These are phyloP conservation scores for Sphyrna mokarran DNA, from an alignment of 2,113 vertebrate species.

Conservation along the genomic window DNA sequence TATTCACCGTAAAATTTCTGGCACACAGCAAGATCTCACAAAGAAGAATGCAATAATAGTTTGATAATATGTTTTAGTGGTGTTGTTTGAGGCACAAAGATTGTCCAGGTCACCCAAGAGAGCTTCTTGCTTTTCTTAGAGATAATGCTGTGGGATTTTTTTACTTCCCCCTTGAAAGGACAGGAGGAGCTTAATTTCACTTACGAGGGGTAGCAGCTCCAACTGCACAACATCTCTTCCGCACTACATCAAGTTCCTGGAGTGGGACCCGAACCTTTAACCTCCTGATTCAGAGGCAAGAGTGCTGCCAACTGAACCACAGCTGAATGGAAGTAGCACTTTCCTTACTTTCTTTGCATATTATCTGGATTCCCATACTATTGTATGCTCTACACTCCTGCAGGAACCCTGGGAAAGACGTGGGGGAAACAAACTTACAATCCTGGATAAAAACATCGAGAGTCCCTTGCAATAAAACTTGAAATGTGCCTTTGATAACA, in stretches of 20 bases:
- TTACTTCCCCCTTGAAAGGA: background rate
- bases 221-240: no score
- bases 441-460: no score
- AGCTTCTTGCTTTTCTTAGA: background rate
- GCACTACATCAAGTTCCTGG: no score
- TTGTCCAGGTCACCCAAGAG: background rate
- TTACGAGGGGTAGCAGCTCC: background rate
- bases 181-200: background rate
- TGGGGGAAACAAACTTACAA: no score
- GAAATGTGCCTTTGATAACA: background rate
- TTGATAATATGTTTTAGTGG: no score
- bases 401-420: no score
- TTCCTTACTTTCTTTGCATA: background rate
- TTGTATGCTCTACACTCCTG: no score
- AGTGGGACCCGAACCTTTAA: background rate
- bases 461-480: no score
- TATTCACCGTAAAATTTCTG: background rate
- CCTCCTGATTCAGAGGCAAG: background rate
- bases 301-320: background rate
- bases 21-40: background rate
- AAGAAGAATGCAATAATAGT: background rate
- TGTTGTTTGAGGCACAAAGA: background rate
- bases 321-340: no score
- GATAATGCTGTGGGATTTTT: background rate
- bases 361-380: background rate